Percentiles rank a stretch among this genome's conserved stretches.
Evolutionary conservation across 2,888 invertebrate species (phyloP).

Genomic region (Ormia ochracea): DNA sequence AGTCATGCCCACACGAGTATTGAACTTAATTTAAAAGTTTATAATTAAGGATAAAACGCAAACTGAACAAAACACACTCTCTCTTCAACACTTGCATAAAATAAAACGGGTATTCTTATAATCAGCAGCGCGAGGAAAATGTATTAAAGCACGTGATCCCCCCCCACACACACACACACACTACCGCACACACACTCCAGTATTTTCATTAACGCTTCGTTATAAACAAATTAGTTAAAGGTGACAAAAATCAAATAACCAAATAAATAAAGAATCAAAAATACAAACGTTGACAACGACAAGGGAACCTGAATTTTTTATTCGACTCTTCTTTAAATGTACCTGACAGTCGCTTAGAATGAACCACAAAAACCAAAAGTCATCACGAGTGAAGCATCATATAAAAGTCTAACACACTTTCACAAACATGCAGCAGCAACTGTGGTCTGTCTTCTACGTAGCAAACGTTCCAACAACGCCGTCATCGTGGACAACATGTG

Average conservation of each 20-base stretch:
- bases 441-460: not conserved
- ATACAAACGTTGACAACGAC: not conserved
- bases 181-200: not conserved
- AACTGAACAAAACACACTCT: constrained; percentile 11
- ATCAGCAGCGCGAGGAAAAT: constrained; percentile 1
- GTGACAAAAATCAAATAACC: constrained; percentile 30
- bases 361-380: constrained; percentile 54
- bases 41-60: constrained; percentile 37
- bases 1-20: too few relatives aligned
- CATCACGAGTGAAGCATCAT: constrained; percentile 38
- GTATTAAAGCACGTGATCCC: constrained; percentile 52
- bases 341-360: constrained; percentile 38
- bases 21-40: constrained; percentile 31
- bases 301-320: constrained; percentile 17
- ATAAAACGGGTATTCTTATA: constrained; percentile 2
- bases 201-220: constrained; percentile 46
- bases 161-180: not conserved
- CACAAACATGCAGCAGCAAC: not conserved
- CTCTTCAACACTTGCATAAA: constrained; percentile 1
- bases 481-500: constrained; percentile 17
- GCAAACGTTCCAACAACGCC: constrained; percentile 18
- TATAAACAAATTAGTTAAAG: constrained; percentile 60
- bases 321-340: constrained; percentile 29
- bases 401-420: not conserved
- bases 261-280: not conserved